Conservation (phyloP, 2,113 vertebrate species). For the Mustela nigripes region DNA sequence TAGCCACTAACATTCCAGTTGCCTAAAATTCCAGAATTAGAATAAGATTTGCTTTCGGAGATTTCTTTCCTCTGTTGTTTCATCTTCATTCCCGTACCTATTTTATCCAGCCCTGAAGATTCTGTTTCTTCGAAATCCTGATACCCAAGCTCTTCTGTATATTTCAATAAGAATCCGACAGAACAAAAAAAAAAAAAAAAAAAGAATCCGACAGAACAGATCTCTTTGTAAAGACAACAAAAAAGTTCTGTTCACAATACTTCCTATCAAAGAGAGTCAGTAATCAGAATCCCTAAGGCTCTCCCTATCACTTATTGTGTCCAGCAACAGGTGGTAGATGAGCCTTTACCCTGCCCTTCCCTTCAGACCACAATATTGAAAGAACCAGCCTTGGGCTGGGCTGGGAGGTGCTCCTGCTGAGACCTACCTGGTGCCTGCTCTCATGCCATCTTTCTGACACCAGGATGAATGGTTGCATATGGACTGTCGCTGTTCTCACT, state of each 20-base stretch:
- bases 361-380: not conserved
- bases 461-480: rapidly evolving
- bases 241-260: slow-evolving; percentile 9
- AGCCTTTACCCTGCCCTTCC: not conserved
- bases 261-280: not conserved
- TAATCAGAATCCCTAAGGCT: not conserved
- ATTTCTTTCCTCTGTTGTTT: not conserved
- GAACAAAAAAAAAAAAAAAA: not conserved
- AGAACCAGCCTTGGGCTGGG: not conserved
- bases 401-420: not conserved
- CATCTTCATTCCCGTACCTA: not conserved
- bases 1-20: no score
- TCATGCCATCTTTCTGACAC: not conserved
- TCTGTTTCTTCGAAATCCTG: slow-evolving; percentile 10
- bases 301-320: not conserved
- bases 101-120: not conserved
- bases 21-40: not conserved
- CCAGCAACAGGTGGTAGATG: slow-evolving; percentile 48
- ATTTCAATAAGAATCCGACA: not conserved
- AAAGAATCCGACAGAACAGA: not conserved
- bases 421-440: not conserved
- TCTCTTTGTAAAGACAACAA: slow-evolving; percentile 62
- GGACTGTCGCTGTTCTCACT: not conserved
- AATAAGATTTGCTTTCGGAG: not conserved
- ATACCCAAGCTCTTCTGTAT: not conserved